Percentiles rank a stretch among this genome's conserved stretches.
These are phyloP conservation scores for Calidris pugnax DNA, from an alignment of 2,113 vertebrate genomes.

Conservation along the genomic window DNA sequence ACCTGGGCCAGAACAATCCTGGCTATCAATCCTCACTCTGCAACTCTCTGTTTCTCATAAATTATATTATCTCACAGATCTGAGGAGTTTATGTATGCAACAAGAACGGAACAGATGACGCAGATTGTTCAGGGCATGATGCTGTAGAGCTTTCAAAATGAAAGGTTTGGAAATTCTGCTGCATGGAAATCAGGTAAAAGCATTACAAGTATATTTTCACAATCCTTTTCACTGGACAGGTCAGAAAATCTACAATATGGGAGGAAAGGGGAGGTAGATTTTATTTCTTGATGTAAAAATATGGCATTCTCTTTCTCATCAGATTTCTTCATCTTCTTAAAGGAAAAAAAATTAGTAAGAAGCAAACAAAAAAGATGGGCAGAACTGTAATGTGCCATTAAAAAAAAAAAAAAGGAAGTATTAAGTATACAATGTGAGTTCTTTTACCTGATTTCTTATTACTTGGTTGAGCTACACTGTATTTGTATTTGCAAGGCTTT, in stretches of 20 bases:
- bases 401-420: not conserved
- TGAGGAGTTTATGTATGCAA: not conserved
- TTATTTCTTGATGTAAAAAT: not conserved
- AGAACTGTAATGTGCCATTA: not conserved
- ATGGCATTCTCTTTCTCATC: not conserved
- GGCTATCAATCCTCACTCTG: not conserved
- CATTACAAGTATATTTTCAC: not conserved
- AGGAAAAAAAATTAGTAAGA: not conserved
- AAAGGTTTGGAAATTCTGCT: not conserved
- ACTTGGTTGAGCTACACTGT: not conserved
- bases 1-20: no score
- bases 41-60: not conserved
- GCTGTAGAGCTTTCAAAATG: not conserved
- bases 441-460: not conserved
- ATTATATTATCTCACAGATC: not conserved
- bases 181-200: not conserved
- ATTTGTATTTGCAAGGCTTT: not conserved
- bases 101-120: not conserved
- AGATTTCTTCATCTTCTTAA: not conserved
- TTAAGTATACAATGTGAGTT: not conserved
- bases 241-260: not conserved
- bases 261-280: not conserved
- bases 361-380: not conserved
- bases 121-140: not conserved
- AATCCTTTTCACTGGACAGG: not conserved